These are phyloP conservation scores for Limnodromus scolopaceus DNA, from an alignment of 2,797 vertebrate genomes.

Conservation along the genomic window DNA sequence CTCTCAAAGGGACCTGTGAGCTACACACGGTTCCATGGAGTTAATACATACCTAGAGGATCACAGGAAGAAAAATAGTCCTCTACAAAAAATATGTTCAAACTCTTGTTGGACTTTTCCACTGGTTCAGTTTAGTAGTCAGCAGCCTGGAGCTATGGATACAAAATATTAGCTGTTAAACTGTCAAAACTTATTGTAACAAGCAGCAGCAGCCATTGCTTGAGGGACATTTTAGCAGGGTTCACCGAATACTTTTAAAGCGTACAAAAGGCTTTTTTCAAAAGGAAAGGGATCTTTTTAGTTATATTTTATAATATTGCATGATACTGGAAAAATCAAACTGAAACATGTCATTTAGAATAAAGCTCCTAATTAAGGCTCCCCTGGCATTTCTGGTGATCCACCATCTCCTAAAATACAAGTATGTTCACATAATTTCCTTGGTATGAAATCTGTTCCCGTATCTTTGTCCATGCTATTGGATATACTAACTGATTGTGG, in stretches of 20 bases:
- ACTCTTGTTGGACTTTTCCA: neutral
- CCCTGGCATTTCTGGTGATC: neutral
- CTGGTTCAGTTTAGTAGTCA: neutral
- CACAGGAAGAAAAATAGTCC: no score
- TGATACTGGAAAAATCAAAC: slow-evolving; percentile 3
- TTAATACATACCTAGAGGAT: neutral
- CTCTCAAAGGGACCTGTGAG: neutral
- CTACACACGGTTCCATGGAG: neutral
- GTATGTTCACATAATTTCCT: neutral
- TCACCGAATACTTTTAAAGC: neutral
- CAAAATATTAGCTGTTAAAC: slow-evolving; percentile 22
- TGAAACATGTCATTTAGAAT: neutral
- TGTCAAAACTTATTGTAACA: slow-evolving; percentile 12
- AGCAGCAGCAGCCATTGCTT: neutral
- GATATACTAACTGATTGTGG: neutral
- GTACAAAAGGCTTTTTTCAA: neutral
- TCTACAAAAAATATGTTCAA: neutral
- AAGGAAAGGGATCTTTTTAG: neutral
- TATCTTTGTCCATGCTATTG: neutral
- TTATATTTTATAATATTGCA: neutral
- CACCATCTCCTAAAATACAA: neutral
- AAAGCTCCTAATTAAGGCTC: slow-evolving; percentile 10
- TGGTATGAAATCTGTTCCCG: neutral
- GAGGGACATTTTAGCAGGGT: neutral
- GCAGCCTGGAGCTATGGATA: neutral